These are phyloP conservation scores for Dendrocincla fuliginosa DNA, from an alignment of 2,797 vertebrate genomes.

Conservation along the genomic window DNA sequence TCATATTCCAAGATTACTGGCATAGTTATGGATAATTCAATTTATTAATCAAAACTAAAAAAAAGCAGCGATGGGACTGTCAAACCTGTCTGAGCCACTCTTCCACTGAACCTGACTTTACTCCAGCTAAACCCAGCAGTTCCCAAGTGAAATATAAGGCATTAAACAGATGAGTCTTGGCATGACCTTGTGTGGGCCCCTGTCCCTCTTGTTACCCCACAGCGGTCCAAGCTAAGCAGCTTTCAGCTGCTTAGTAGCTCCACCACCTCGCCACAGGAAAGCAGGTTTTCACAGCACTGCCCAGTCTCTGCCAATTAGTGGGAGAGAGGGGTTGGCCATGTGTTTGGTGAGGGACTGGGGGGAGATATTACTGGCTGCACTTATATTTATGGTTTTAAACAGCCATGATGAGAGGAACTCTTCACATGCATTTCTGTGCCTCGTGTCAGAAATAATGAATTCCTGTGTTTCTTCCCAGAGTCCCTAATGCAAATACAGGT, in stretches of 20 bases:
- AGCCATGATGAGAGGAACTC: background rate
- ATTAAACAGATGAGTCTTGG: background rate
- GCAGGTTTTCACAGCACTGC: background rate
- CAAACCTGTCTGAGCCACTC: background rate
- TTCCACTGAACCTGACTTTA: background rate
- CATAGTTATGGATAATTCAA: background rate
- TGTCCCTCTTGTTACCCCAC: background rate
- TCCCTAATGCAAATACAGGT: slow-evolving; percentile 18
- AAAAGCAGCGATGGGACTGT: background rate
- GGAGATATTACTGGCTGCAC: background rate
- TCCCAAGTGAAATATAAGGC: background rate
- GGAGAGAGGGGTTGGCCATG: background rate
- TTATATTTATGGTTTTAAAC: background rate
- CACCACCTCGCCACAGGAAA: background rate
- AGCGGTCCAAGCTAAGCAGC: background rate
- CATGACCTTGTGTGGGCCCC: background rate
- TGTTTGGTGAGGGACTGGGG: background rate
- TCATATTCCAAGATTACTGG: background rate
- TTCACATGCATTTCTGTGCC: background rate
- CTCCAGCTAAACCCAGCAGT: background rate
- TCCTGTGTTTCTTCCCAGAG: background rate
- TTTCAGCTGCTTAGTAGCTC: slow-evolving; percentile 36
- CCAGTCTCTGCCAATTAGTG: background rate
- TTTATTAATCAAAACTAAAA: slow-evolving; percentile 9
- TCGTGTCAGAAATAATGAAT: background rate